Conservation (phyloP, 2,888 invertebrate genomes). For the Aquatica leii region DNA sequence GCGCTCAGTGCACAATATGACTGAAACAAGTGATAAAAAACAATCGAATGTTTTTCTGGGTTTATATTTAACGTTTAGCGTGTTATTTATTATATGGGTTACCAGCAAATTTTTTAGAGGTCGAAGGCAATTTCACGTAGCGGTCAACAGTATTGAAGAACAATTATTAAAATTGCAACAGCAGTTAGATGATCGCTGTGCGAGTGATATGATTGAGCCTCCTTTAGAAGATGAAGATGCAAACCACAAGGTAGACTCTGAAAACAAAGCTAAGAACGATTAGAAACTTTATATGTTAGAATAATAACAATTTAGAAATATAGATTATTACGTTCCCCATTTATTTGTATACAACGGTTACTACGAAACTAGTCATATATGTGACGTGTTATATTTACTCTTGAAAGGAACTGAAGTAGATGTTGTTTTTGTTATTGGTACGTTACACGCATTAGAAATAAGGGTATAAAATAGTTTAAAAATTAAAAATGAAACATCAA, state of each 20-base stretch:
- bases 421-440: neutral
- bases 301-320: neutral
- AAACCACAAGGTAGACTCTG: too few relatives aligned
- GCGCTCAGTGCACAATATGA: constrained; percentile 10
- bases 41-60: constrained; percentile 22
- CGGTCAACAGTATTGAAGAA: constrained; percentile 56
- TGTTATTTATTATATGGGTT: constrained; percentile 53
- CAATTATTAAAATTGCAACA: constrained; percentile 55
- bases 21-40: constrained; percentile 17
- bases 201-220: constrained; percentile 23
- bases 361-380: neutral
- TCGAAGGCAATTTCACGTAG: constrained; percentile 51
- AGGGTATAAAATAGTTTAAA: too few relatives aligned
- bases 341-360: constrained; percentile 18
- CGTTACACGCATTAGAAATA: too few relatives aligned
- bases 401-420: neutral
- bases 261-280: neutral
- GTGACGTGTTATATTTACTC: constrained; percentile 1
- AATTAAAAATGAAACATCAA: constrained; percentile 67
- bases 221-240: neutral
- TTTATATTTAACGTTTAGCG: constrained; percentile 48
- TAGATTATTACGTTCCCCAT: neutral
- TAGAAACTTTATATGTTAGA: neutral
- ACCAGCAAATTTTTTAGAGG: constrained; percentile 52
- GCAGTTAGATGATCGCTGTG: constrained; percentile 27